Conservation (phyloP, 2,113 vertebrate genomes). For the Oreochromis spilurus region DNA sequence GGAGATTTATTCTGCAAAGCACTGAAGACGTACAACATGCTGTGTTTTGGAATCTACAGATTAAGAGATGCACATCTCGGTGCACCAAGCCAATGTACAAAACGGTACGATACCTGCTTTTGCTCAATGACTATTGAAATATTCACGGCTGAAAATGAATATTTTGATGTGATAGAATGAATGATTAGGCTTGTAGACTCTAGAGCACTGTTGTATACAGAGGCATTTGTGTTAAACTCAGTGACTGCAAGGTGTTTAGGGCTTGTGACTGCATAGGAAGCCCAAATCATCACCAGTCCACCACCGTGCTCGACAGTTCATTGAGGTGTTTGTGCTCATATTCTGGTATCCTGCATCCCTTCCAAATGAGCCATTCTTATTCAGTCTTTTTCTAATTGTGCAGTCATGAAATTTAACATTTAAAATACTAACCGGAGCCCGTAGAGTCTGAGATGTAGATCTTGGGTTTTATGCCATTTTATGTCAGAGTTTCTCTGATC, state of each 20-base stretch:
- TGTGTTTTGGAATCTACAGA: slow-evolving; percentile 99
- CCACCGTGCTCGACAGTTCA: background rate
- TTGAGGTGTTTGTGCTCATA: background rate
- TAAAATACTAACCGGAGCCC: background rate
- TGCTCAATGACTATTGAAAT: background rate
- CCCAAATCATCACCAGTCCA: background rate
- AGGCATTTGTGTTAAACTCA: background rate
- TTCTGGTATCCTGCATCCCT: background rate
- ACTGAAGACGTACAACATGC: slow-evolving; percentile 99
- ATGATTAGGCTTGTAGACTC: background rate
- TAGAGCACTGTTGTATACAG: background rate
- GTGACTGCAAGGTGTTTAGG: background rate
- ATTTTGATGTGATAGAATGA: background rate
- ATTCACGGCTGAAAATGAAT: background rate
- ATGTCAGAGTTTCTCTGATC: background rate
- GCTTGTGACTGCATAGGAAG: background rate
- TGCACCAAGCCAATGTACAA: slow-evolving; percentile 86
- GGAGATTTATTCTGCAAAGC: slow-evolving; percentile 99
- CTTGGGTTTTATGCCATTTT: background rate
- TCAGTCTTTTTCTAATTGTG: background rate
- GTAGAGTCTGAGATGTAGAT: background rate
- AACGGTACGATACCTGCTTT: slow-evolving; percentile 77
- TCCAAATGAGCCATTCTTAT: background rate
- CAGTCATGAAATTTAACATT: background rate
- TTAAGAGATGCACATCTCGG: slow-evolving; percentile 92